Evolutionary conservation across 35 echinoderm and acorn worm genomes (phyloP).

Genomic region (Holothuria glaberrima): DNA sequence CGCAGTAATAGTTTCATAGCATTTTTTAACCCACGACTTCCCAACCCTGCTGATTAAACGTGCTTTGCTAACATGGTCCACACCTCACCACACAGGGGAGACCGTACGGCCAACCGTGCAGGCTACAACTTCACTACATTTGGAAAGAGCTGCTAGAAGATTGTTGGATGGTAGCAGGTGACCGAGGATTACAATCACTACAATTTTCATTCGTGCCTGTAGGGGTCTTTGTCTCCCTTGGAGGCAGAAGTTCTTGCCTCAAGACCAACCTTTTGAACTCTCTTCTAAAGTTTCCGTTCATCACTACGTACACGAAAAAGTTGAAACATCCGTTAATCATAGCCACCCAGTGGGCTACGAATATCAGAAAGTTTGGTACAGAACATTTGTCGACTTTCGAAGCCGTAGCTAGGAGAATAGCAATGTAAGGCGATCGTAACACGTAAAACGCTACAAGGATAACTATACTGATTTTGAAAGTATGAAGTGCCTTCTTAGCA

Average conservation of each 20-base stretch:
- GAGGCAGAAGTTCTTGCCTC: slow-evolving; percentile 5
- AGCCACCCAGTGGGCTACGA: slow-evolving; percentile 16
- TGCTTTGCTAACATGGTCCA: no score
- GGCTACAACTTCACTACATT: neutral
- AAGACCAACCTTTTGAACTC: slow-evolving; percentile 45
- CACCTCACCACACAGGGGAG: no score
- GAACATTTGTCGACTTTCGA: neutral
- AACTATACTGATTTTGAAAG: slow-evolving; percentile 40
- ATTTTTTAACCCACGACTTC: no score
- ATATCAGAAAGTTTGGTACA: slow-evolving; percentile 34
- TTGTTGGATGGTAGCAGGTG: neutral
- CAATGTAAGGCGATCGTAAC: slow-evolving; percentile 23
- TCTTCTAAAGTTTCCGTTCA: slow-evolving; percentile 57
- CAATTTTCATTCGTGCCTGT: neutral
- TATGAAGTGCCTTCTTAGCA: slow-evolving; percentile 25
- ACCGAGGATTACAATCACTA: neutral
- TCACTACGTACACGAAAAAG: slow-evolving; percentile 49
- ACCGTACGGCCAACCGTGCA: no score
- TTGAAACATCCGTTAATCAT: slow-evolving; percentile 51
- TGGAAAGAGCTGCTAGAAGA: neutral
- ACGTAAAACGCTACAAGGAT: slow-evolving; percentile 55
- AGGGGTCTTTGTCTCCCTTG: slow-evolving; percentile 15
- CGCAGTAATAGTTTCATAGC: no score
- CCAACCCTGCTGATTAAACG: no score
- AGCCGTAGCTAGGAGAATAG: slow-evolving; percentile 5